Percentiles rank a stretch among this genome's conserved stretches.
Conservation (phyloP, 2,888 invertebrate species). For the Eutolmus rufibarbis region DNA sequence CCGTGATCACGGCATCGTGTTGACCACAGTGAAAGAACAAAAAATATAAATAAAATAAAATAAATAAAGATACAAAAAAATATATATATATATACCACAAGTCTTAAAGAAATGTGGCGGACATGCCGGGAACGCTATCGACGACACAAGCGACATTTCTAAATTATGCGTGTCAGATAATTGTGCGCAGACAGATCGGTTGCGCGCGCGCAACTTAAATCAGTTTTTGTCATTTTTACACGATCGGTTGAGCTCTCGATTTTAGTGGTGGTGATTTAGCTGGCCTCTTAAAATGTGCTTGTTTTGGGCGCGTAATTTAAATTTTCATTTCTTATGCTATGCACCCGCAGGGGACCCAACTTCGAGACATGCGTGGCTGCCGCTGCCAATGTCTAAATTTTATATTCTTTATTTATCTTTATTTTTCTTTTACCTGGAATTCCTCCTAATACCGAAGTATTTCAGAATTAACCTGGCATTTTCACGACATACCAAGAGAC, state of each 20-base stretch:
- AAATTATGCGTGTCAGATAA: slow-evolving; percentile 36
- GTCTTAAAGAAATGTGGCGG: not conserved
- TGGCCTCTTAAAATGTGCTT: not conserved
- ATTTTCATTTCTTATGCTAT: slow-evolving; percentile 17
- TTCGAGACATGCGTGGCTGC: not conserved
- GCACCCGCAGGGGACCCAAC: not conserved
- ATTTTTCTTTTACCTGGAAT: not conserved
- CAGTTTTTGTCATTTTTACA: slow-evolving; percentile 32
- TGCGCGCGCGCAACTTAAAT: slow-evolving; percentile 28
- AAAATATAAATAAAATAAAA: not conserved
- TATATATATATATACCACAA: not conserved
- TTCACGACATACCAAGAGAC: not conserved
- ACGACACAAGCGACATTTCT: slow-evolving; percentile 27
- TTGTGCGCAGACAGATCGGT: slow-evolving; percentile 31
- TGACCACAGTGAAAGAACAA: not conserved
- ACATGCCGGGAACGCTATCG: slow-evolving; percentile 11
- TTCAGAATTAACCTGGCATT: slow-evolving; percentile 2
- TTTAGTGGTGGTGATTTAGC: not conserved
- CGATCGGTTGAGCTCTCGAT: not conserved
- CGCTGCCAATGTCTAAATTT: not conserved
- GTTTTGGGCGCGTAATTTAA: slow-evolving; percentile 5
- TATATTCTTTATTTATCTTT: not conserved
- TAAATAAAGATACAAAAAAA: not conserved
- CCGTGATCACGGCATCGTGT: not conserved
- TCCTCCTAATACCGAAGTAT: not conserved